Conservation (phyloP, 1,140 invertebrate species). For the Pectinophora gossypiella region DNA sequence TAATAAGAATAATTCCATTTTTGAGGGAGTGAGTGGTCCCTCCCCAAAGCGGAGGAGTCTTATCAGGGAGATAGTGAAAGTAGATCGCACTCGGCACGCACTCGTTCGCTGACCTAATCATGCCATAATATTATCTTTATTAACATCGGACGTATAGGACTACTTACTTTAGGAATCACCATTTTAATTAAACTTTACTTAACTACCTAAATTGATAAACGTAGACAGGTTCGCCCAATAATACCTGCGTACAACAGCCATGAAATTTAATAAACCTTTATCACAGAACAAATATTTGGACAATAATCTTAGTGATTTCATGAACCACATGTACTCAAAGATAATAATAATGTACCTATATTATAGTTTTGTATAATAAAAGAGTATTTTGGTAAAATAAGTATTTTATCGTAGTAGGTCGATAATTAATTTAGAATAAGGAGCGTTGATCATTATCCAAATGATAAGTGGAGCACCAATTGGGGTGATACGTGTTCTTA, state of each 20-base stretch:
- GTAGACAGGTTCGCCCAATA: constrained; percentile 35
- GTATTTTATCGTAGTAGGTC: no score
- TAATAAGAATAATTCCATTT: constrained; percentile 60
- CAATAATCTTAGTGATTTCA: constrained; percentile 36
- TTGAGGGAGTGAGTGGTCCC: constrained; percentile 31
- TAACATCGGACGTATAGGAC: constrained; percentile 30
- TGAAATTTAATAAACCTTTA: constrained; percentile 66
- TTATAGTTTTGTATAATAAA: no score
- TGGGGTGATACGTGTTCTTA: no score
- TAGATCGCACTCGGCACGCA: constrained; percentile 44
- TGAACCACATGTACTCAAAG: constrained; percentile 43
- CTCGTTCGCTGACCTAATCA: constrained; percentile 35
- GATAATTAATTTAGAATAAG: no score
- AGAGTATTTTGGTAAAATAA: no score
- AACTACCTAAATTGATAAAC: constrained; percentile 42
- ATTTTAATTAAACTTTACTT: constrained; percentile 52
- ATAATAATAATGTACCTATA: no score
- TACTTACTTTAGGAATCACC: constrained; percentile 39
- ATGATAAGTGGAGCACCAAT: no score
- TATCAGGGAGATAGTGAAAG: constrained; percentile 54
- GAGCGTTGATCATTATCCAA: no score
- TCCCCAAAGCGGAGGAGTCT: constrained; percentile 28
- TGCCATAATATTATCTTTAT: constrained; percentile 55
- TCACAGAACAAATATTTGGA: constrained; percentile 43
- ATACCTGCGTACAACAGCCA: constrained; percentile 41